phyloP scores from a whole-genome alignment of 2,113 vertebrate species.

The Sphaerodactylus townsendi region DNA sequence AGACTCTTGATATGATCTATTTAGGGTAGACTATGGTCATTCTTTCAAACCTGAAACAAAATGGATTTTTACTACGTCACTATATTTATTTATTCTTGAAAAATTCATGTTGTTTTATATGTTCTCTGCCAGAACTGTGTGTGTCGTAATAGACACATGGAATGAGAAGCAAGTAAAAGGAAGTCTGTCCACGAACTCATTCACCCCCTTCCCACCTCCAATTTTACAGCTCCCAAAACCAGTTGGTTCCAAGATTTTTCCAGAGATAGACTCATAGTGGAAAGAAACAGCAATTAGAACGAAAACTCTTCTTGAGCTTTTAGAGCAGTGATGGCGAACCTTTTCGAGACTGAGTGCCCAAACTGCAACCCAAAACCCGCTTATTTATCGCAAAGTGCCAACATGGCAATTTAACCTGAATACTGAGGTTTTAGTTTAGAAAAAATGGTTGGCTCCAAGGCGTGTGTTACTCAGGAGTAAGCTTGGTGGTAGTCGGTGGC shows the following conservation, averaged over 20 bases:
- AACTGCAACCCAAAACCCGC: too few relatives aligned
- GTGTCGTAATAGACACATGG: background rate
- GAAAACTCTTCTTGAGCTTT: conserved; percentile 52
- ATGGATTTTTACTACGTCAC: conserved; percentile 19
- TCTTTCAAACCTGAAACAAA: conserved; percentile 41
- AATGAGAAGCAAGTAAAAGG: conserved; percentile 47
- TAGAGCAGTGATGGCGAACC: too few relatives aligned
- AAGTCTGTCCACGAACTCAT: conserved; percentile 43
- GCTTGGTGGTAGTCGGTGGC: too few relatives aligned
- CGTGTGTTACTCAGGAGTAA: too few relatives aligned
- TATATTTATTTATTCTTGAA: conserved; percentile 30
- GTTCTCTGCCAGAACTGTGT: background rate
- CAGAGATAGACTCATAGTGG: conserved; percentile 70
- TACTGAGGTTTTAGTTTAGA: too few relatives aligned
- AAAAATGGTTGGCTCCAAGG: too few relatives aligned
- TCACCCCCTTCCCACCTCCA: background rate
- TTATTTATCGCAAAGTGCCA: too few relatives aligned
- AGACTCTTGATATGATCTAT: conserved; percentile 17
- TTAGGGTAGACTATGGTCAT: conserved; percentile 30
- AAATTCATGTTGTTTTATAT: conserved; percentile 36
- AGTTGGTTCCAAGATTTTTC: conserved; percentile 64
- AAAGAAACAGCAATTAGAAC: conserved; percentile 69
- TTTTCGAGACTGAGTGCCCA: too few relatives aligned
- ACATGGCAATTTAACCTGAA: too few relatives aligned
- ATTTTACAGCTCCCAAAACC: conserved; percentile 65